Percentiles rank a stretch among this genome's conserved stretches.
phyloP scores from a whole-genome alignment of 1,140 invertebrate genomes.

The Kradibia gibbosae region DNA sequence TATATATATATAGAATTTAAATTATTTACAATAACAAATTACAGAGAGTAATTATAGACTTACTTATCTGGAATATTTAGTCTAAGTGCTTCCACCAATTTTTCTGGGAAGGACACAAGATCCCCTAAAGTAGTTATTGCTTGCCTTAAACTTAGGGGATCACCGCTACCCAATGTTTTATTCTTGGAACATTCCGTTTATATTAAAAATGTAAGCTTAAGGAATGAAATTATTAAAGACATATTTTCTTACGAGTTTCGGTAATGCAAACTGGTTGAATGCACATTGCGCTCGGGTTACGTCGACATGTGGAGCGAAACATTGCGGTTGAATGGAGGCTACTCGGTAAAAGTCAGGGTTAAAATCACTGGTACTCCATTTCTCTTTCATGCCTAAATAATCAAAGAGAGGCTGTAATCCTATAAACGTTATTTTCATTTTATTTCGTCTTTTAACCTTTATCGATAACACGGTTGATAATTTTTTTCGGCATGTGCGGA shows the following conservation, averaged over 20 bases:
- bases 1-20: no score
- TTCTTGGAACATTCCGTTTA: conserved; percentile 31
- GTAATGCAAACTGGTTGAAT: conserved; percentile 53
- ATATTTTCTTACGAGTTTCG: conserved; percentile 53
- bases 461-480: conserved; percentile 40
- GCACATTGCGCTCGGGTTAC: conserved; percentile 52
- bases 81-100: conserved; percentile 50
- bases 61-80: conserved; percentile 54
- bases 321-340: conserved; percentile 52
- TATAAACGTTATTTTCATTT: background rate
- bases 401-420: background rate
- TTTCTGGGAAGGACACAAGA: conserved; percentile 53
- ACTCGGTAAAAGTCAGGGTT: conserved; percentile 14
- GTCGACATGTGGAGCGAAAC: conserved; percentile 53
- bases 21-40: no score
- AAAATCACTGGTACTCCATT: background rate
- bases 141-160: conserved; percentile 46
- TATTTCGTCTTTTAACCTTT: conserved; percentile 38
- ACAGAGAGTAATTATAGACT: no score
- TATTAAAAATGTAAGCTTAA: background rate
- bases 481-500: conserved; percentile 22
- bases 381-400: background rate
- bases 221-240: background rate
- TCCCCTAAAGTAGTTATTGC: conserved; percentile 54
- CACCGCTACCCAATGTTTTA: conserved; percentile 50